Percentiles rank a stretch among this genome's conserved stretches.
phyloP scores from a whole-genome alignment of 1,140 invertebrate species.

The Drosophila melanica region DNA sequence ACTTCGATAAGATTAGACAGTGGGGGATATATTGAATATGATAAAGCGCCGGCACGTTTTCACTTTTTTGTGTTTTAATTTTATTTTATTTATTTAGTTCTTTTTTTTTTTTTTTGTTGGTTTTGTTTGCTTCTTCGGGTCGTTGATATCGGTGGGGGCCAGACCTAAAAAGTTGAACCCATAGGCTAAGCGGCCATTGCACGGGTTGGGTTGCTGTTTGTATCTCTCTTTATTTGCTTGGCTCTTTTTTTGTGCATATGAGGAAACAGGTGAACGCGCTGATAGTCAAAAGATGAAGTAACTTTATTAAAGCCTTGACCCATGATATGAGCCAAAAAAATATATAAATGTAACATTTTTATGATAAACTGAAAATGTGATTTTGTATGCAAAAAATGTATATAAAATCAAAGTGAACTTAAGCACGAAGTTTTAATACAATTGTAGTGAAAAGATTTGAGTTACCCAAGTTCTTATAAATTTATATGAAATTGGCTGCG shows the following conservation, averaged over 20 bases:
- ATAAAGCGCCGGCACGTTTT: constrained; percentile 43
- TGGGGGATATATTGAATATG: constrained; percentile 19
- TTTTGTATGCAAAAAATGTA: neutral
- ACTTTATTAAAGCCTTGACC: constrained; percentile 33
- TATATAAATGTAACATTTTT: neutral
- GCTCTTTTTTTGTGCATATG: constrained; percentile 5
- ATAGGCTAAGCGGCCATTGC: constrained; percentile 33
- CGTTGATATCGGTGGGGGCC: constrained; percentile 40
- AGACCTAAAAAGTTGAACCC: constrained; percentile 34
- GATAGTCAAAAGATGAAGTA: constrained; percentile 41
- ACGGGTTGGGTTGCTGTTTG: constrained; percentile 21
- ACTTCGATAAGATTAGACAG: constrained; percentile 41
- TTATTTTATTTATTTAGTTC: constrained; percentile 9
- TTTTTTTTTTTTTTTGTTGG: constrained; percentile 18
- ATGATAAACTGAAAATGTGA: neutral
- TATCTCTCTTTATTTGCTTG: constrained; percentile 21
- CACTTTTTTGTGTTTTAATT: constrained; percentile 6
- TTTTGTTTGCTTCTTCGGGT: constrained; percentile 26
- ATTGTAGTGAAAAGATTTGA: neutral
- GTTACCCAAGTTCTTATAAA: neutral
- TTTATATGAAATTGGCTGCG: neutral
- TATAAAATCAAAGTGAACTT: too few species aligned
- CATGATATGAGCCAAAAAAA: constrained; percentile 19
- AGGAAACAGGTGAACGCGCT: constrained; percentile 40
- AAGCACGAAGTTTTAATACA: neutral